A percentile compares a stretch with the other conserved stretches of the same genome.
Conservation (phyloP, 1,140 invertebrate genomes). For the Pachypeltis micranthus region DNA sequence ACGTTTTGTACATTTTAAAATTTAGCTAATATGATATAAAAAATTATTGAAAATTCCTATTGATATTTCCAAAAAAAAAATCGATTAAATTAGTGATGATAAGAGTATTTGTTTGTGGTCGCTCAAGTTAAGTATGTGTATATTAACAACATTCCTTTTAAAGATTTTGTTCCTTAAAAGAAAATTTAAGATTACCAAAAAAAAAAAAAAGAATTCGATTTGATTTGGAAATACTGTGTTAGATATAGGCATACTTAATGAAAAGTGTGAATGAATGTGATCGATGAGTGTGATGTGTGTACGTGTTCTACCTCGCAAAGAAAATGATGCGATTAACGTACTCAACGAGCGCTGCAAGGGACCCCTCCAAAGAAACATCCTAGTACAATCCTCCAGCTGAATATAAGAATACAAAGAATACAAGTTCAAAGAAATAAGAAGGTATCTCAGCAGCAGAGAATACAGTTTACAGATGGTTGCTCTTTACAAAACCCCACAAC, state of each 20-base stretch:
- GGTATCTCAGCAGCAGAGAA: conserved; percentile 24
- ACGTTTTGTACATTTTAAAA: conserved; percentile 27
- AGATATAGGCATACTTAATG: conserved; percentile 10
- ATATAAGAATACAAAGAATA: not conserved
- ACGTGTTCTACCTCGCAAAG: conserved; percentile 19
- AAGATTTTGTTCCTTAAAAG: not conserved
- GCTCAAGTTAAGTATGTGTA: conserved; percentile 8
- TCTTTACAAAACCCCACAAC: too few species aligned
- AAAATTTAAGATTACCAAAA: not conserved
- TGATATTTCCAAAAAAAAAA: conserved; percentile 25
- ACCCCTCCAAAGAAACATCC: conserved; percentile 11
- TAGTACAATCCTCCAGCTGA: not conserved
- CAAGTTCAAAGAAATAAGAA: too few species aligned
- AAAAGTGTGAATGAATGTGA: conserved; percentile 1
- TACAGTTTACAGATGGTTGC: conserved; percentile 29
- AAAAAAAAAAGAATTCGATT: not conserved
- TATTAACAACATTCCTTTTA: not conserved
- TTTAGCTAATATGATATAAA: conserved; percentile 25
- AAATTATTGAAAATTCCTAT: conserved; percentile 26
- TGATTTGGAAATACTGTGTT: not conserved
- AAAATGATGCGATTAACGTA: conserved; percentile 10
- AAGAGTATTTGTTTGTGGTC: conserved; percentile 15
- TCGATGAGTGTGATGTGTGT: conserved; percentile 11
- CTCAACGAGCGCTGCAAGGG: conserved; percentile 17
- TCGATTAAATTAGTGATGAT: conserved; percentile 14